Base-by-base conservation (phyloP, 2,113 vertebrate species). In the Phalacrocorax brasilianus region DNA sequence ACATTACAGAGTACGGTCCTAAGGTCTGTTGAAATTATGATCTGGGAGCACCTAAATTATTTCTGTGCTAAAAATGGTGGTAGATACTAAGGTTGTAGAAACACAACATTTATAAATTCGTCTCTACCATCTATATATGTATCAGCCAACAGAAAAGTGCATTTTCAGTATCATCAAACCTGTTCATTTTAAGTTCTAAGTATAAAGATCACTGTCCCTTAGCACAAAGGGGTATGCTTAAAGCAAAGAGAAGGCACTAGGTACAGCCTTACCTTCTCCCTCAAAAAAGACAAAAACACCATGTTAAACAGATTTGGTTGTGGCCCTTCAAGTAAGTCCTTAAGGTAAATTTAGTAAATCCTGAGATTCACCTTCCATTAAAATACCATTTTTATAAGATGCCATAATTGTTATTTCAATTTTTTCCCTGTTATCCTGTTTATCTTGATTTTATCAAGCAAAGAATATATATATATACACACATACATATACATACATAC, bases 321-420 rank as follows among this genome's bases (percentile, higher is more conserved):
- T 53, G 11, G 7, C 8, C 40, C 11, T 72, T 61, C 3, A 59
- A 49, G 32, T 15, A n/a, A 42, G 4, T 11, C 11, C 47, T 72
- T 83, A 32, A 24, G n/a, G 22, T 14, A 61, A 53, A 52, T 61
- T 33, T 28, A 66, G 32, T 23, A 91, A 74, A 56, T 33, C 6
- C 7, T 14, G 3, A 74, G 22, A 5, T 53, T 71, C 16, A 19
- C 2, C 12, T 68, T 85, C 63, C 10, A 66, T 67, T 66, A 50
- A 56, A 62, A 33, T 6, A 12, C 2, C 1, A 14, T 15, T 52
- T 75, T 76, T 21, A 26, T 1, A 0, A 49, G 8, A 40, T 24
- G 11, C 4, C 2, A 3, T 28, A 44, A 15, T 17, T 17, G 4
- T 7, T 16, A 21, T 33, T 47, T 77, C 4, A 12, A 1, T 24